A percentile compares a stretch with the other conserved stretches of the same genome.
These are phyloP conservation scores for Phaethon lepturus DNA, from an alignment of 2,113 vertebrate genomes.

Conservation along the genomic window DNA sequence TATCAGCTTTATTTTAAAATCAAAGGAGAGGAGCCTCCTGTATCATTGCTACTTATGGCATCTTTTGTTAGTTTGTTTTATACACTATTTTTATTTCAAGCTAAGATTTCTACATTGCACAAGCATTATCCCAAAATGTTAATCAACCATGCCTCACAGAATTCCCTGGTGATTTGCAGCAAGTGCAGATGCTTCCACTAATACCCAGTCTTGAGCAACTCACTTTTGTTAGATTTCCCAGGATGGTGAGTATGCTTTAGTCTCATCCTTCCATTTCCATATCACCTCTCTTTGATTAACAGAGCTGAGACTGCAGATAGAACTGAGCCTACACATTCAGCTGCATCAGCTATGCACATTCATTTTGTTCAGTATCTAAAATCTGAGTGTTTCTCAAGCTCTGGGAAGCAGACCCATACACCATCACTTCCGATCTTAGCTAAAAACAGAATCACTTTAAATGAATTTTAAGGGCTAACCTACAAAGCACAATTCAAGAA, in stretches of 20 bases:
- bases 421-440: background rate
- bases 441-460: background rate
- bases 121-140: constrained; percentile 33
- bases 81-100: constrained; percentile 22
- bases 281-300: constrained; percentile 29
- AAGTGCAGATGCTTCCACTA: constrained; percentile 22
- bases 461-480: background rate
- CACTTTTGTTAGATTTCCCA: constrained; percentile 61
- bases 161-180: background rate
- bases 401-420: background rate
- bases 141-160: constrained; percentile 16
- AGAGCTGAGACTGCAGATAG: background rate
- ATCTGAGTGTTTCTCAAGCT: background rate
- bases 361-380: constrained; percentile 19
- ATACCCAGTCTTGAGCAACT: constrained; percentile 31
- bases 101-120: constrained; percentile 7
- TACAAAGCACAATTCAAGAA: background rate
- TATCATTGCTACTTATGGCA: background rate
- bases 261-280: constrained; percentile 39
- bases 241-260: constrained; percentile 11
- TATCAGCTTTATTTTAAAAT: constrained; percentile 56
- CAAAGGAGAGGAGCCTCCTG: constrained; percentile 15
- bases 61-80: constrained; percentile 61
- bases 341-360: background rate
- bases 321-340: background rate